Conservation (phyloP, 2,888 invertebrate genomes). For the Nipponacmea schrenckii region DNA sequence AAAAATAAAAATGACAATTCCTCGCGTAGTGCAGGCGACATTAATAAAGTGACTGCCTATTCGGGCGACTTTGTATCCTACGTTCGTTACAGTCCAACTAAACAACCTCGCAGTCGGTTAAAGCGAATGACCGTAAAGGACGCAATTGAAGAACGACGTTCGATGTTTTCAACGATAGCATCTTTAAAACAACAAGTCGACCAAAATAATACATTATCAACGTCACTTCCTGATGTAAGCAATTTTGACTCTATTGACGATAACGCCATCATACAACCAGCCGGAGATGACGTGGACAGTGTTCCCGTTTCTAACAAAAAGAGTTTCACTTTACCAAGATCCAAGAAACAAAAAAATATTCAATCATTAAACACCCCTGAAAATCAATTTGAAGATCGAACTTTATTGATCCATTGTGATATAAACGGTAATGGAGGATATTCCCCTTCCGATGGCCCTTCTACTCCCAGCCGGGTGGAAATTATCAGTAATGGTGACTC, state of each 20-base stretch:
- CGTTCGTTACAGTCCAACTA: conserved; percentile 31
- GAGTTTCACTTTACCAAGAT: conserved; percentile 18
- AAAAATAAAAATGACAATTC: not conserved
- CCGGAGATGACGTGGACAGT: conserved; percentile 11
- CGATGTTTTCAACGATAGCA: conserved; percentile 25
- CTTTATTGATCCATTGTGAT: conserved; percentile 3
- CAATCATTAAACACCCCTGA: not conserved
- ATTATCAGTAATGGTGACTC: not conserved
- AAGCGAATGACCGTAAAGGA: conserved; percentile 50
- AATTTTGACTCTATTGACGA: conserved; percentile 7
- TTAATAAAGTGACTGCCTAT: conserved; percentile 10
- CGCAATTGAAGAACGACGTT: conserved; percentile 39
- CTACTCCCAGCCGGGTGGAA: not conserved
- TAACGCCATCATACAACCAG: not conserved
- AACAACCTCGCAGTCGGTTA: conserved; percentile 43
- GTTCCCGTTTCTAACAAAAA: conserved; percentile 10
- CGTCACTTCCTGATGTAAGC: conserved; percentile 19
- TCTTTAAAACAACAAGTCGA: not conserved
- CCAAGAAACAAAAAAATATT: conserved; percentile 11
- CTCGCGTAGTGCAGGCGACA: not conserved
- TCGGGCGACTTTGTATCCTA: conserved; percentile 18
- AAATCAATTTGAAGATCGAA: not conserved
- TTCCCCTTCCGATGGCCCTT: not conserved
- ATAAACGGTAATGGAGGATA: not conserved
- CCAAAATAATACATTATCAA: conserved; percentile 3